These are phyloP conservation scores for Echinops telfairi DNA, from an alignment of 2,113 vertebrate genomes.

Conservation along the genomic window DNA sequence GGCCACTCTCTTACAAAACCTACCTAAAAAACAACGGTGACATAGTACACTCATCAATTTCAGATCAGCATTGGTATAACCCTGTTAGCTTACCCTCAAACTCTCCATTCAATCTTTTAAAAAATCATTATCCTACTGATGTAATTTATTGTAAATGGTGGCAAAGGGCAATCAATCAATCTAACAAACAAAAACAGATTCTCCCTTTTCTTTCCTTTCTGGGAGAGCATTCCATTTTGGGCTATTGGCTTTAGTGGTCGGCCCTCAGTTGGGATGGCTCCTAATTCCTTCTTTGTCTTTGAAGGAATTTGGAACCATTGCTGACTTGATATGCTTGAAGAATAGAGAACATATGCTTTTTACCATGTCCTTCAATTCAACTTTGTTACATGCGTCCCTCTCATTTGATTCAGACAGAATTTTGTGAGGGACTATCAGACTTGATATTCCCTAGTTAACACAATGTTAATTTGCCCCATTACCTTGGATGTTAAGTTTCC, in stretches of 20 bases:
- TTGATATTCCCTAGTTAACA: background rate
- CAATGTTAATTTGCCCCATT: background rate
- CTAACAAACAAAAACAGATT: background rate
- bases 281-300: background rate
- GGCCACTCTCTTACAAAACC: background rate
- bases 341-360: background rate
- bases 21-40: too few species aligned
- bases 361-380: background rate
- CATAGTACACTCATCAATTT: background rate
- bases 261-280: background rate
- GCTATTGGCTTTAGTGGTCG: background rate
- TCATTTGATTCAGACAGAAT: conserved; percentile 2
- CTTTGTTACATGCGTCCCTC: conserved; percentile 10
- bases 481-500: background rate
- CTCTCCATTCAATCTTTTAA: background rate
- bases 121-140: background rate
- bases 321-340: conserved; percentile 7
- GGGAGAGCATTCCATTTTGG: background rate
- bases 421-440: conserved; percentile 32
- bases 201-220: background rate
- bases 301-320: background rate
- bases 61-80: background rate
- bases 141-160: background rate
- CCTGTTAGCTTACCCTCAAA: background rate
- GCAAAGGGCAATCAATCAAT: background rate